phyloP scores from a whole-genome alignment of 1,140 invertebrate species.

The Bemisia tabaci region DNA sequence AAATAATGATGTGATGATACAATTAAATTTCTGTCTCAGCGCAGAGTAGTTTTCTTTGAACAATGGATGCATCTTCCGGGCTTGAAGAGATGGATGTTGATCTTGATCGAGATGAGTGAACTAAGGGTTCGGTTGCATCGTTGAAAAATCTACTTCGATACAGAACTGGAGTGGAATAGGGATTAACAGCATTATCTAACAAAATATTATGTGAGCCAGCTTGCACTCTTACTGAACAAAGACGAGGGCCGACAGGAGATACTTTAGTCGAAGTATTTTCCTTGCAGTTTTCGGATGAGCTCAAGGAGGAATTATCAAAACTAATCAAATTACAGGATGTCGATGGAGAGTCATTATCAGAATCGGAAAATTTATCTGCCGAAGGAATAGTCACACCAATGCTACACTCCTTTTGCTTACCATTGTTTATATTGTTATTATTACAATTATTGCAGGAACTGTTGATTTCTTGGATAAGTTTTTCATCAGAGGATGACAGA shows the following conservation, averaged over 20 bases:
- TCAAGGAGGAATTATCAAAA: not conserved
- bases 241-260: conserved; percentile 41
- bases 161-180: conserved; percentile 19
- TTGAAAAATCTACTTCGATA: conserved; percentile 20
- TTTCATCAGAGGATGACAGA: not conserved
- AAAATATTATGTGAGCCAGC: conserved; percentile 61
- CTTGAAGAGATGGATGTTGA: conserved; percentile 2
- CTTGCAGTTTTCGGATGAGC: not conserved
- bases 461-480: not conserved
- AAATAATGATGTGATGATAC: too few relatives aligned
- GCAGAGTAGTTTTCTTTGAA: not conserved
- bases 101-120: conserved; percentile 11
- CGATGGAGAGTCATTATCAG: not conserved
- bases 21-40: conserved; percentile 9
- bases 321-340: not conserved
- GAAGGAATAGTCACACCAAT: not conserved
- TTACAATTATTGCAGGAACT: not conserved
- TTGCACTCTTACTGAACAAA: conserved; percentile 54
- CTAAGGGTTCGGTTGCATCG: conserved; percentile 9
- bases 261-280: not conserved
- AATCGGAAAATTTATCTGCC: not conserved
- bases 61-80: not conserved
- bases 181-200: conserved; percentile 46
- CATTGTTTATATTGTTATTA: not conserved
- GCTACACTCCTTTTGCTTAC: not conserved